Evolutionary conservation across 2,888 invertebrate genomes (phyloP).

Genomic region (Leptarthrus brevirostris): DNA sequence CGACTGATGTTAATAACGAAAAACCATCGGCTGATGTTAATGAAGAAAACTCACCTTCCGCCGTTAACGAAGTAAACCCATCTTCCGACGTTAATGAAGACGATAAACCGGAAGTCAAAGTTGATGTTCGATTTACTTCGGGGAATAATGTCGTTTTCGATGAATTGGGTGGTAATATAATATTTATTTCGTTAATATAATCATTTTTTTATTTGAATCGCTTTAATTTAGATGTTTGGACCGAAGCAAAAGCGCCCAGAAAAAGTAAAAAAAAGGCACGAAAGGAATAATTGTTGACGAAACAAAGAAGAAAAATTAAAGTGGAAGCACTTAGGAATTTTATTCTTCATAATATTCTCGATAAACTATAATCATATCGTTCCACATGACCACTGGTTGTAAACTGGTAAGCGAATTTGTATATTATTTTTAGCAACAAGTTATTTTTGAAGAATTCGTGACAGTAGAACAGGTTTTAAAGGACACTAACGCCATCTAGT

Average conservation of each 20-base stretch:
- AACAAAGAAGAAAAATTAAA: not conserved
- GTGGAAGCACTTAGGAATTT: too few species aligned
- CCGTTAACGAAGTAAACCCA: not conserved
- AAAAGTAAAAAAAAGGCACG: constrained; percentile 22
- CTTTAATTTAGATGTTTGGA: constrained; percentile 28
- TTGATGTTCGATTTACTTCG: not conserved
- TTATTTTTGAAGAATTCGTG: too few species aligned
- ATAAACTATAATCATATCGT: not conserved
- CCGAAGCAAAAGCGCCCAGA: constrained; percentile 18
- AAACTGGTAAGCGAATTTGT: constrained; percentile 29
- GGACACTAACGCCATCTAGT: too few species aligned
- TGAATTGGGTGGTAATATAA: constrained; percentile 17
- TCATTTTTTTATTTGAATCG: not conserved
- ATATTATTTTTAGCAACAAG: too few species aligned
- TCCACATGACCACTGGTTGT: constrained; percentile 7
- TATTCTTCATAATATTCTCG: not conserved
- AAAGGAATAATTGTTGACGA: constrained; percentile 14
- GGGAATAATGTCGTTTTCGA: constrained; percentile 9
- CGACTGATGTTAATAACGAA: not conserved
- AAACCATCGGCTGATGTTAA: not conserved
- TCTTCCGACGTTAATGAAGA: not conserved
- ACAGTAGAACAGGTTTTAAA: too few species aligned
- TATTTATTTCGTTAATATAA: not conserved
- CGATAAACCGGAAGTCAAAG: not conserved
- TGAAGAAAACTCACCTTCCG: too few species aligned